A percentile compares a stretch with the other conserved stretches of the same genome.
Conservation (phyloP, 2,888 invertebrate genomes). For the Linhomoeus sp. region DNA sequence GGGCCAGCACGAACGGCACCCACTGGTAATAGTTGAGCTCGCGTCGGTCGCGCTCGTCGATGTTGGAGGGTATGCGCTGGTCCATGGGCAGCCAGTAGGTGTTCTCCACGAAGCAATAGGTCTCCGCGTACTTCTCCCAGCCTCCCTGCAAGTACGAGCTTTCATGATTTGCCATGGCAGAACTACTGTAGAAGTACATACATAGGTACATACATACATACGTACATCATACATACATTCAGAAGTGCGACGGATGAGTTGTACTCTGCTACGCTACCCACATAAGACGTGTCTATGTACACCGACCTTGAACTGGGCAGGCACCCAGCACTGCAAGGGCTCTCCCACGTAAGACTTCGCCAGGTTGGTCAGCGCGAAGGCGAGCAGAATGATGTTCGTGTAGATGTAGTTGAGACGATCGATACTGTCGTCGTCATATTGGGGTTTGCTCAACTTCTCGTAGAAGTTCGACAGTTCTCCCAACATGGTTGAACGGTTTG, state of each 20-base stretch:
- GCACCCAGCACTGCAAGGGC: slow-evolving; percentile 31
- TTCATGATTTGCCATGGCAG: too few relatives aligned
- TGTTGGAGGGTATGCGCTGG: slow-evolving; percentile 4
- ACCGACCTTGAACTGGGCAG: slow-evolving; percentile 14
- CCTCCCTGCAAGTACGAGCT: slow-evolving; percentile 3
- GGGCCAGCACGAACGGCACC: slow-evolving; percentile 23
- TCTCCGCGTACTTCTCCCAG: slow-evolving; percentile 13
- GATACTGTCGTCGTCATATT: slow-evolving; percentile 28
- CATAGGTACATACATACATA: too few relatives aligned
- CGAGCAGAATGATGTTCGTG: slow-evolving; percentile 30
- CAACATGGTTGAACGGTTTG: too few relatives aligned
- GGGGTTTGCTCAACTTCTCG: slow-evolving; percentile 9
- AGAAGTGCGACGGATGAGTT: too few relatives aligned
- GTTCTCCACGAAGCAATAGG: slow-evolving; percentile 10
- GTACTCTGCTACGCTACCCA: too few relatives aligned
- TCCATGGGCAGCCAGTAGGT: slow-evolving; percentile 11
- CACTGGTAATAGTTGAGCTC: slow-evolving; percentile 17
- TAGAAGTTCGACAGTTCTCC: slow-evolving; percentile 5
- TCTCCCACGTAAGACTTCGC: slow-evolving; percentile 35
- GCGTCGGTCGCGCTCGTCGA: slow-evolving; percentile 5
- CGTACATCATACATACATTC: too few relatives aligned
- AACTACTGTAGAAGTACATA: too few relatives aligned
- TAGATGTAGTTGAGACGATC: slow-evolving; percentile 33
- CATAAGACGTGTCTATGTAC: too few relatives aligned
- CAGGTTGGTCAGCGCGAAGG: slow-evolving; percentile 30